phyloP scores from a whole-genome alignment of 2,888 invertebrate species.

The Agrilus biguttatus region DNA sequence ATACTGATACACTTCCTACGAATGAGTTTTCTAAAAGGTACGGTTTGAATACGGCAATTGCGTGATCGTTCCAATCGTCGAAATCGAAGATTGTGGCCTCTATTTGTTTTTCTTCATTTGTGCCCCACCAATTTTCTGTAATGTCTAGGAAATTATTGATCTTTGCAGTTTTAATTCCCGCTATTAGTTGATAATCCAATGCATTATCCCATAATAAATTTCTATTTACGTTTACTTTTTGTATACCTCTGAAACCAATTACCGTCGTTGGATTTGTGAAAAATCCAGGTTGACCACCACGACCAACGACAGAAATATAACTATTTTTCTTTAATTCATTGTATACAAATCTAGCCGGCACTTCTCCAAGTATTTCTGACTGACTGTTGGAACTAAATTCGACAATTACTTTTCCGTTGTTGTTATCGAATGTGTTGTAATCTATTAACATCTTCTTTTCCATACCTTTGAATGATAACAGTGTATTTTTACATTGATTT shows the following conservation, averaged over 20 bases:
- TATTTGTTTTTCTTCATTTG: conserved; percentile 55
- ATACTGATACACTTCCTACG: conserved; percentile 60
- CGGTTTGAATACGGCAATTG: conserved; percentile 80
- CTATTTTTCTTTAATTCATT: conserved; percentile 66
- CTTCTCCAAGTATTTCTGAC: conserved; percentile 78
- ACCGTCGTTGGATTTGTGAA: conserved; percentile 59
- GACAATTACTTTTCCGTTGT: conserved; percentile 69
- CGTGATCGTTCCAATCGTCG: conserved; percentile 98
- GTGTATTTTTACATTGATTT: conserved; percentile 69
- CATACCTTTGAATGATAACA: conserved; percentile 81
- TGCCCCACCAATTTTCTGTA: conserved; percentile 95
- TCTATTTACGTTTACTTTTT: conserved; percentile 78
- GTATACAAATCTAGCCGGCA: conserved; percentile 62
- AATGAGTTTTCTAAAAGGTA: conserved; percentile 67
- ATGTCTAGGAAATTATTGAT: conserved; percentile 79
- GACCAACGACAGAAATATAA: conserved; percentile 23
- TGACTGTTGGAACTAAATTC: conserved; percentile 84
- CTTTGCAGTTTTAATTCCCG: conserved; percentile 80
- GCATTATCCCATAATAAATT: conserved; percentile 78
- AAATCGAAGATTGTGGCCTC: conserved; percentile 86
- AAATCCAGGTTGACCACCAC: conserved; percentile 26
- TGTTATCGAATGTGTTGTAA: conserved; percentile 64
- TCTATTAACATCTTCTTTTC: conserved; percentile 85
- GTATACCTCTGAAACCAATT: conserved; percentile 85
- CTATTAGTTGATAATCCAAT: conserved; percentile 79